phyloP scores from a whole-genome alignment of 2,113 vertebrate genomes.

The Notiomystis cincta region DNA sequence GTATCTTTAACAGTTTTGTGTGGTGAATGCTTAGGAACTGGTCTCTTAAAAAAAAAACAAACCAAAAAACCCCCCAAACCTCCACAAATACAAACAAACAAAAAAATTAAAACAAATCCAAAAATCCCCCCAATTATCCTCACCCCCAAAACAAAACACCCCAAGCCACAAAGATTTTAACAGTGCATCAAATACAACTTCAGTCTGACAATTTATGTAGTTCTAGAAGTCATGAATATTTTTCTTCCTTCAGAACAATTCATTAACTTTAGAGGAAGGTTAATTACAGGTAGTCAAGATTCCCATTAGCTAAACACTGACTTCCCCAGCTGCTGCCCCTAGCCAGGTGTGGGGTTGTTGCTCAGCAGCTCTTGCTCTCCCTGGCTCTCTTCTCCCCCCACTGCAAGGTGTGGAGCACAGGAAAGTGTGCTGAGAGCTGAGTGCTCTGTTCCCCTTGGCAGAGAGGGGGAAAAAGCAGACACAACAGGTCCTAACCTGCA shows the following conservation, averaged over 20 bases:
- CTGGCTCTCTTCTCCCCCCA: neutral
- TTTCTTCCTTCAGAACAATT: neutral
- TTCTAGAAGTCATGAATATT: neutral
- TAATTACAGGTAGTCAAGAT: neutral
- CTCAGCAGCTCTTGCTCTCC: neutral
- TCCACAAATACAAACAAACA: neutral
- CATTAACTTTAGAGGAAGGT: neutral
- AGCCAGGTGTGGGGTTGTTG: accelerated
- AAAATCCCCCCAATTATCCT: neutral
- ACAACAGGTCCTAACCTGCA: neutral
- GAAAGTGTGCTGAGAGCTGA: neutral
- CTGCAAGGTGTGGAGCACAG: neutral
- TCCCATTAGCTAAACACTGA: neutral
- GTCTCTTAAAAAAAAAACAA: neutral
- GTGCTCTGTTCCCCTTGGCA: neutral
- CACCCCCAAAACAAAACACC: neutral
- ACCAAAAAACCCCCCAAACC: neutral
- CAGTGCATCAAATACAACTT: neutral
- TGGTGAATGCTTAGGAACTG: neutral
- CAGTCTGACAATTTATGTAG: neutral
- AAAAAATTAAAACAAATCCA: neutral
- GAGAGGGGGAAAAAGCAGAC: neutral
- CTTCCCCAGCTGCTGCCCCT: neutral
- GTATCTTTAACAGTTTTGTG: neutral
- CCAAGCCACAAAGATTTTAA: neutral